Evolutionary conservation across 2,113 vertebrate genomes (phyloP).

Genomic region (Cheilinus undulatus): DNA sequence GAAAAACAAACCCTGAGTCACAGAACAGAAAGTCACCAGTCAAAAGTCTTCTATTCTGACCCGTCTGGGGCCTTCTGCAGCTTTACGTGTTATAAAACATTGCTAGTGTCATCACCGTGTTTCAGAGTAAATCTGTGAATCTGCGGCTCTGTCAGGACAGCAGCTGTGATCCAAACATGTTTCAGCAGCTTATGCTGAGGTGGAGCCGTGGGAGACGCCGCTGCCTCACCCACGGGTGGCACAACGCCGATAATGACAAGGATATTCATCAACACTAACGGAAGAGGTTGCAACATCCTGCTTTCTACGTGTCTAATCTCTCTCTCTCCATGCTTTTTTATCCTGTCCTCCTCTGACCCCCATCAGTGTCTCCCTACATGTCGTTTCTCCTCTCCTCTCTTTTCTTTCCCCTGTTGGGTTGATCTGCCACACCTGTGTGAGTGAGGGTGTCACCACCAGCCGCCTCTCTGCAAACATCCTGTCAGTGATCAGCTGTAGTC

Average conservation of each 20-base stretch:
- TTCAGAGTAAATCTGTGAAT: not conserved
- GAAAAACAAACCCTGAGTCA: no score
- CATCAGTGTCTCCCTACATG: not conserved
- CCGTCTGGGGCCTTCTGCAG: no score
- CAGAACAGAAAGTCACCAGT: no score
- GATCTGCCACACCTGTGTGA: constrained; percentile 42
- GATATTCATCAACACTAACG: not conserved
- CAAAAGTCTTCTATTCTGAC: no score
- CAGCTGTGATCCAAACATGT: constrained; percentile 44
- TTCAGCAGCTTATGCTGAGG: constrained; percentile 43
- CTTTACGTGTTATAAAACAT: no score
- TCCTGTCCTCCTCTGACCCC: not conserved
- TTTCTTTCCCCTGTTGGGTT: not conserved
- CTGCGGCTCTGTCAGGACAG: constrained; percentile 18
- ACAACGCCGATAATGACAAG: constrained; percentile 10
- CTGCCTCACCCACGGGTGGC: constrained; percentile 47
- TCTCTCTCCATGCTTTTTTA: not conserved
- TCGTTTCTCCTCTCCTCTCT: not conserved
- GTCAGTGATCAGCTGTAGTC: constrained; percentile 15
- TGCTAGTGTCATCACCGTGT: no score
- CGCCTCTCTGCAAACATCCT: constrained; percentile 63
- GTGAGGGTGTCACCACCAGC: constrained; percentile 29
- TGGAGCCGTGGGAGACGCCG: constrained; percentile 32
- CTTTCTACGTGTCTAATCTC: constrained; percentile 24
- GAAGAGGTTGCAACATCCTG: constrained; percentile 38